phyloP scores from a whole-genome alignment of 2,888 invertebrate genomes.

The Epinotia ramella region DNA sequence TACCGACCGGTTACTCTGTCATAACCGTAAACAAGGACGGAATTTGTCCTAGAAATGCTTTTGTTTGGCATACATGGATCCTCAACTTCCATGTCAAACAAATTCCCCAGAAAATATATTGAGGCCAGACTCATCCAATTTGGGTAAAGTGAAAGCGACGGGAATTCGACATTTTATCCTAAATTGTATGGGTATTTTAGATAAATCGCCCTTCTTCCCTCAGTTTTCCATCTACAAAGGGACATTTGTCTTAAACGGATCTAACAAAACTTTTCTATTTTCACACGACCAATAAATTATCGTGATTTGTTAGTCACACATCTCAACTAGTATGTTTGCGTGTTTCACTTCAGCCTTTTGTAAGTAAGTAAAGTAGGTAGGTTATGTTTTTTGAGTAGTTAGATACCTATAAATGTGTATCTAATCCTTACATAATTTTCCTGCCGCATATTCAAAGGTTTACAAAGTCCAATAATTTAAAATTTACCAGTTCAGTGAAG shows the following conservation, averaged over 20 bases:
- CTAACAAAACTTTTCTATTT: conserved; percentile 70
- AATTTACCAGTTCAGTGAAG: conserved; percentile 45
- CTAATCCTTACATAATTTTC: neutral
- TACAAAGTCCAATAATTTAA: conserved; percentile 22
- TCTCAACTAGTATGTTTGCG: conserved; percentile 26
- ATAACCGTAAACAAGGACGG: conserved; percentile 75
- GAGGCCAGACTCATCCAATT: conserved; percentile 80
- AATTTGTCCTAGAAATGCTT: conserved; percentile 74
- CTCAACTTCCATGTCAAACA: conserved; percentile 78
- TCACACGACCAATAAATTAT: conserved; percentile 57
- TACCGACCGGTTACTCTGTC: conserved; percentile 64
- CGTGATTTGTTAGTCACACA: conserved; percentile 57
- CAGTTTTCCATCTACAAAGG: conserved; percentile 76
- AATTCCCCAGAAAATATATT: conserved; percentile 77
- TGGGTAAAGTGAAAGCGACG: conserved; percentile 78
- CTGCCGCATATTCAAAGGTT: neutral
- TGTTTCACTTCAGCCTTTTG: conserved; percentile 4
- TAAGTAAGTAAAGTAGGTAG: conserved; percentile 8
- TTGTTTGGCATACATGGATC: conserved; percentile 69
- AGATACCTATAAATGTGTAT: neutral
- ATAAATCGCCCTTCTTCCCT: conserved; percentile 79
- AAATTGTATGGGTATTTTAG: conserved; percentile 83
- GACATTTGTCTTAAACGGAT: conserved; percentile 78
- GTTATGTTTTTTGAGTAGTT: conserved; percentile 1
- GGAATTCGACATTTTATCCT: conserved; percentile 77